A percentile compares a stretch with the other conserved stretches of the same genome.
Conservation (phyloP, 1,140 invertebrate genomes). For the Steinernema khuongi region DNA sequence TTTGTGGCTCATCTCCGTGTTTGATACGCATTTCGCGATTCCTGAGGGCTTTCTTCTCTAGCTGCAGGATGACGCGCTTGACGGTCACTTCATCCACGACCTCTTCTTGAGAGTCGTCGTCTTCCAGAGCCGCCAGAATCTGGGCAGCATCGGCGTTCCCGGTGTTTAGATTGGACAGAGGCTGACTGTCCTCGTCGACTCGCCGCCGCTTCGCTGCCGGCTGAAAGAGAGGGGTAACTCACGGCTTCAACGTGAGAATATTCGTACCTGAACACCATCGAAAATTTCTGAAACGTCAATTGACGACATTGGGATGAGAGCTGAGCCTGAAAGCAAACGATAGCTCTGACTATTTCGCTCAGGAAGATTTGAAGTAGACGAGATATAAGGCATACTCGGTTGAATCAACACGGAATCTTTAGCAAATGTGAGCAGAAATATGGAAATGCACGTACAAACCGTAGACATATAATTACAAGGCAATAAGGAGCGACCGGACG, state of each 20-base stretch:
- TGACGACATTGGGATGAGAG: no score
- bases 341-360: no score
- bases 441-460: no score
- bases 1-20: slow-evolving; percentile 89
- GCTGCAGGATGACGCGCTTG: slow-evolving; percentile 60
- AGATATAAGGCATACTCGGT: no score
- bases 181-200: neutral
- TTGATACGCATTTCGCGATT: slow-evolving; percentile 98
- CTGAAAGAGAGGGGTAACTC: neutral
- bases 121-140: slow-evolving; percentile 37
- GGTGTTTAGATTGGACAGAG: neutral
- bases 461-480: no score
- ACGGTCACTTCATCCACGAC: slow-evolving; percentile 26
- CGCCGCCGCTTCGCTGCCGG: slow-evolving; percentile 20
- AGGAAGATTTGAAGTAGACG: no score
- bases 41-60: slow-evolving; percentile 86
- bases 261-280: neutral
- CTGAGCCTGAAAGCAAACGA: no score
- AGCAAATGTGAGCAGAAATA: no score
- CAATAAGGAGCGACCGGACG: no score
- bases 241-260: neutral
- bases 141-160: slow-evolving; percentile 27
- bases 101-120: slow-evolving; percentile 29
- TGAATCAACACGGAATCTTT: no score
- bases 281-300: slow-evolving; percentile 36